Evolutionary conservation across 2,797 vertebrate genomes (phyloP).

Genomic region (Meriones psammophilus): DNA sequence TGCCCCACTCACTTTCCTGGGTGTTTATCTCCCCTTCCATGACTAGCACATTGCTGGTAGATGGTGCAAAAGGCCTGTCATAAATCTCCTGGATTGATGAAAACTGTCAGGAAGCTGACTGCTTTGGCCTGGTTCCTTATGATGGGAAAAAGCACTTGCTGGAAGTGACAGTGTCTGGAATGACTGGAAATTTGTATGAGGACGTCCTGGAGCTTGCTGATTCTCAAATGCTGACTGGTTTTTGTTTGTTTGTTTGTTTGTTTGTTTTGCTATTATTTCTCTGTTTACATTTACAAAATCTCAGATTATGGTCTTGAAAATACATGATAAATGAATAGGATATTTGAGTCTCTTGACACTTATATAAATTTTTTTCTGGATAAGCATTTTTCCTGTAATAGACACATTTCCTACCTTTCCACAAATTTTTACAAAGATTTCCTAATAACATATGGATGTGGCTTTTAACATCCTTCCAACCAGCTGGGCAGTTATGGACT

Average conservation of each 20-base stretch:
- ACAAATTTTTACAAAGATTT: neutral
- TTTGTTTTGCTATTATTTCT: neutral
- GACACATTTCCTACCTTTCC: neutral
- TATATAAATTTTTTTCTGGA: neutral
- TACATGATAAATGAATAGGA: slow-evolving; percentile 38
- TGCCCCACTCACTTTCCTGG: neutral
- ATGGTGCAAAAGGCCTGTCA: slow-evolving; percentile 63
- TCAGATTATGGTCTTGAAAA: slow-evolving; percentile 57
- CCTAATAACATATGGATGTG: neutral
- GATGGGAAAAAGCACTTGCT: neutral
- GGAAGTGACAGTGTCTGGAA: slow-evolving; percentile 66
- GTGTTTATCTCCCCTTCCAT: slow-evolving; percentile 50
- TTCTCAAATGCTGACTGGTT: slow-evolving; percentile 54
- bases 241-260: neutral
- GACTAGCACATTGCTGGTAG: slow-evolving; percentile 73
- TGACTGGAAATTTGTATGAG: slow-evolving; percentile 75
- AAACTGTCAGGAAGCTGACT: slow-evolving; percentile 69
- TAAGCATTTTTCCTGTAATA: neutral
- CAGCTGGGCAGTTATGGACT: neutral
- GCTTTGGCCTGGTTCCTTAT: slow-evolving; percentile 59
- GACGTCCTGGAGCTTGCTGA: slow-evolving; percentile 64
- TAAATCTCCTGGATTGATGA: slow-evolving; percentile 76
- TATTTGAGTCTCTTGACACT: neutral
- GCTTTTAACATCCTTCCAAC: neutral
- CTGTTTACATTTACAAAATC: slow-evolving; percentile 3